Conservation (phyloP, 2,113 vertebrate species). For the Brachyhypopomus gauderio region DNA sequence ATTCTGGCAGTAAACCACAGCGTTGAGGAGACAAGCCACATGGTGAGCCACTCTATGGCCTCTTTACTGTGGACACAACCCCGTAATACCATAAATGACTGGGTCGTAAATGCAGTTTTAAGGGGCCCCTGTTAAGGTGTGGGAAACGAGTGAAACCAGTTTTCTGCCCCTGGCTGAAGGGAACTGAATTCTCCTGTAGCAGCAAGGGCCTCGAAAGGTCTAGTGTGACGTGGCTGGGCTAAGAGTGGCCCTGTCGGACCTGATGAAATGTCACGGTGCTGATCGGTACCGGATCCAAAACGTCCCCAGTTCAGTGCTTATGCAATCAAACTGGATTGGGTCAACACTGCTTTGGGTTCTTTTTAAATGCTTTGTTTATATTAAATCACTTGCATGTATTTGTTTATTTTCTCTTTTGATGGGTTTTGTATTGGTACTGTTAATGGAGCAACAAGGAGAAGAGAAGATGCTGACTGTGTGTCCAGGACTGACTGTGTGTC, state of each 20-base stretch:
- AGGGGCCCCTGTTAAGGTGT: not conserved
- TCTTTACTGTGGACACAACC: not conserved
- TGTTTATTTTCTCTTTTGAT: conserved; percentile 15
- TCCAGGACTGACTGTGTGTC: not conserved
- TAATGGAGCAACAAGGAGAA: not conserved
- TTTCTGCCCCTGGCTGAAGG: not conserved
- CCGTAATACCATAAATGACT: not conserved
- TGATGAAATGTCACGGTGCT: conserved; percentile 11
- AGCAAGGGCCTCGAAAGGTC: not conserved
- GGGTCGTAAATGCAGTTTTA: not conserved
- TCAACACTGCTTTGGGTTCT: conserved; percentile 20
- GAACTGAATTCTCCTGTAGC: not conserved
- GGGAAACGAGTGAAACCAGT: not conserved
- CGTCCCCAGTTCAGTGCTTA: conserved; percentile 12
- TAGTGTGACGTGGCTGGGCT: not conserved
- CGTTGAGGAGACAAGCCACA: not conserved
- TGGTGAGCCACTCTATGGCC: not conserved
- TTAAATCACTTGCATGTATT: conserved; percentile 10
- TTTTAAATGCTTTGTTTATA: conserved; percentile 11
- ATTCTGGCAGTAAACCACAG: conserved; percentile 11
- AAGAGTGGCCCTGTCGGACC: not conserved
- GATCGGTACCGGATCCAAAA: conserved; percentile 42
- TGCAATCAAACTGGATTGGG: conserved; percentile 15
- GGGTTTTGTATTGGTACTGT: conserved; percentile 9
- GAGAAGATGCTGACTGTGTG: not conserved